phyloP scores from a whole-genome alignment of 53 echinoderm and acorn worm species.

The Paracentrotus lividus region DNA sequence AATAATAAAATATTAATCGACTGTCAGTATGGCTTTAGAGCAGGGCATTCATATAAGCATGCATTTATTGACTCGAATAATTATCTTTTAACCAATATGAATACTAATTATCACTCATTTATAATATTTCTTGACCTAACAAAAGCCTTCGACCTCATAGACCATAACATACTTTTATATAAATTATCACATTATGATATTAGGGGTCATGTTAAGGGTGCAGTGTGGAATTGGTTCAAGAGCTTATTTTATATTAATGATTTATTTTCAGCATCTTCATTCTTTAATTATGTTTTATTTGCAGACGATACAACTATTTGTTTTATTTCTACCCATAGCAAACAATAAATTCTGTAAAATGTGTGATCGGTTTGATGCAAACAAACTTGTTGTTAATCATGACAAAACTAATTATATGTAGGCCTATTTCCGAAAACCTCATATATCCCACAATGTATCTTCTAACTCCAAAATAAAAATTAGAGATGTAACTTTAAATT shows the following conservation, averaged over 20 bases:
- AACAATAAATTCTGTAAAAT: not conserved
- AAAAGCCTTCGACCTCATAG: no score
- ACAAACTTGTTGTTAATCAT: not conserved
- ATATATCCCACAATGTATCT: not conserved
- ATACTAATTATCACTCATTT: not conserved
- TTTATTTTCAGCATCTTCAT: no score
- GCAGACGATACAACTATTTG: not conserved
- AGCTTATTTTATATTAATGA: not conserved
- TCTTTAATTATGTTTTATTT: no score
- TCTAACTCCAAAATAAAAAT: not conserved
- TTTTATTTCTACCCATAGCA: not conserved
- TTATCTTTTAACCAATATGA: no score
- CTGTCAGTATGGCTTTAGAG: no score
- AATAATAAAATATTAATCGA: not conserved
- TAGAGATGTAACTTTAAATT: not conserved
- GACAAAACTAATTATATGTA: not conserved
- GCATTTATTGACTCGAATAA: not conserved
- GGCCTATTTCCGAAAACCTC: not conserved
- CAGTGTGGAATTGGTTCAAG: not conserved
- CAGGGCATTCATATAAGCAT: not conserved
- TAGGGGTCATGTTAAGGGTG: no score
- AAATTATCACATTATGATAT: constrained; percentile 10
- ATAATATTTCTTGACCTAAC: not conserved
- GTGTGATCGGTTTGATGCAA: no score
- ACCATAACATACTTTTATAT: no score